Base-by-base conservation (phyloP, 2,888 invertebrate species). In the Drosophila fulvimacula region DNA sequence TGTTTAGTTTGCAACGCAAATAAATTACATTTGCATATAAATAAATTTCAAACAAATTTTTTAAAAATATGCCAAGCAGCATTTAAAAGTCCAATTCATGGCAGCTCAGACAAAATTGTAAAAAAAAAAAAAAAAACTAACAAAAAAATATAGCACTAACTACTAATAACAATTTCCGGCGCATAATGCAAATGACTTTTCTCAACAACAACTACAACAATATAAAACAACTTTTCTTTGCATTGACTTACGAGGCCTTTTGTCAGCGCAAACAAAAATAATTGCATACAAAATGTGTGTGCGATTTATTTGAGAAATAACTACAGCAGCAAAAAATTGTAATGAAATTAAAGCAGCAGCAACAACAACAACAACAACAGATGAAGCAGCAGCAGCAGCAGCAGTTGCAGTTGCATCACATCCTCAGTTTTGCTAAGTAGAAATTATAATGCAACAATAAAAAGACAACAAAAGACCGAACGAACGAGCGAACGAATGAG, bases 231-330 rank as follows among this genome's bases (percentile, higher is more conserved):
- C 74, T 83, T 83, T 83, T 83, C 82, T 83, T 83, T 79, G 79
- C 84, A 83, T 88, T 85, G 88, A 82, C 88, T 87, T 82, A 69
- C 81, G 81, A 61, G 66, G 41, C 68, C 72, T 79, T 80, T 76
- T 76, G 76, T 79, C 62, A 79, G 79, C 52, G 79, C 59, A 79
- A 79, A 51, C 49, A 82, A 76, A 76, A 82, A 84, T 86, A 88
- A 89, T 85, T 85, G 86, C 88, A 85, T 84, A 84, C 89, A 89
- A 89, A 85, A 89, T 48, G 48, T 85, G 89, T 89, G 82, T 84
- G 89, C 89, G 89, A 89, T 85, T 85, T 89, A 84, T 89, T 84
- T 84, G 88, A 88, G 85, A 88, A 87, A 86, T 83, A 88, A 88
- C 73, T 64, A 67, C 79, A 63, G 39, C 42, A 52, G 38, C 39